Conservation (phyloP, 2,888 invertebrate species). For the Protodeltote pygarga region DNA sequence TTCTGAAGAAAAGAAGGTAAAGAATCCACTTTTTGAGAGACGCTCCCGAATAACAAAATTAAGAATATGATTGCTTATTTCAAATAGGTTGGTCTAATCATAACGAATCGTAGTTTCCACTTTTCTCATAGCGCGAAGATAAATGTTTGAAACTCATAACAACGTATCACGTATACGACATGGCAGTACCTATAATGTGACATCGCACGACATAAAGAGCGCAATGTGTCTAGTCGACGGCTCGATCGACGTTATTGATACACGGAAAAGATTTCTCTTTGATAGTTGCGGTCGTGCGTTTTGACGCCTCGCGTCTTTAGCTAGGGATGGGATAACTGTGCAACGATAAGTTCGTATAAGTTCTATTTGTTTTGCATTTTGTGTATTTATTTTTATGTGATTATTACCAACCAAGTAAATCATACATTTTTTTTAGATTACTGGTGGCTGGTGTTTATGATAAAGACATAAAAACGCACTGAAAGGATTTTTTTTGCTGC, state of each 20-base stretch:
- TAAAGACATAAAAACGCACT: no score
- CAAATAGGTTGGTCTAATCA: no score
- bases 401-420: no score
- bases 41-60: no score
- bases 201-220: slow-evolving; percentile 66
- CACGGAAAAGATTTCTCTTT: slow-evolving; percentile 88
- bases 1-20: no score
- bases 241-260: slow-evolving; percentile 81
- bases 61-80: no score
- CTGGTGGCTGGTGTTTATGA: background rate
- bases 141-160: slow-evolving; percentile 23
- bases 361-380: background rate
- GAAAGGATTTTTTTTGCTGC: no score
- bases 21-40: no score
- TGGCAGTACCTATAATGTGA: slow-evolving; percentile 45
- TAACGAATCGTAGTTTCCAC: background rate
- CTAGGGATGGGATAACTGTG: slow-evolving; percentile 23
- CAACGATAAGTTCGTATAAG: slow-evolving; percentile 29
- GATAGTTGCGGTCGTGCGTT: slow-evolving; percentile 85
- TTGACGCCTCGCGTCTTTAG: slow-evolving; percentile 73
- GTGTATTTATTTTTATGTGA: no score
- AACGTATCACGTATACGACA: slow-evolving; percentile 28
- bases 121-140: background rate
- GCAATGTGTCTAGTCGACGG: slow-evolving; percentile 76
- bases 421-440: no score